Conservation (phyloP, 2,888 invertebrate genomes). For the Brenthis ino region DNA sequence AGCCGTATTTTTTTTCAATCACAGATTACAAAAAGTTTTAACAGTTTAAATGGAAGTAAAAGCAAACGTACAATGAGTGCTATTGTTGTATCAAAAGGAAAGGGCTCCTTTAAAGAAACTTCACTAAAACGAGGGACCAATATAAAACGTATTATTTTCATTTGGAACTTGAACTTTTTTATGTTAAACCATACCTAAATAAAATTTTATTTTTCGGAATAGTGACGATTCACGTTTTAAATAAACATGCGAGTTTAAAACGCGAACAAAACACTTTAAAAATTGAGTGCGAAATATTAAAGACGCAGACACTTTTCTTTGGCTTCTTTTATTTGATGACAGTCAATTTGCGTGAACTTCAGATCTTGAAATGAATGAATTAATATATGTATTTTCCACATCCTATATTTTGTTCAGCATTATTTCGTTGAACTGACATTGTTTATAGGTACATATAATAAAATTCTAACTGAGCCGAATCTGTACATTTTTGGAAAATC, state of each 20-base stretch:
- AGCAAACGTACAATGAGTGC: conserved; percentile 35
- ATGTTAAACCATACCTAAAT: conserved; percentile 5
- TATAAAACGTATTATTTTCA: conserved; percentile 22
- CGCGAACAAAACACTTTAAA: no score
- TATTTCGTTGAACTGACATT: conserved; percentile 10
- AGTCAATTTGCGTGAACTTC: background rate
- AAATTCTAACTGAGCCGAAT: no score
- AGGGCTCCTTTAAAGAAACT: conserved; percentile 38
- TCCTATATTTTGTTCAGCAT: conserved; percentile 9
- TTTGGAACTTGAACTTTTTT: background rate
- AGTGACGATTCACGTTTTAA: background rate
- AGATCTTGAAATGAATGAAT: background rate
- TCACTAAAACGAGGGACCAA: conserved; percentile 34
- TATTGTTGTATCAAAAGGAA: conserved; percentile 39
- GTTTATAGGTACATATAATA: no score
- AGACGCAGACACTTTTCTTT: no score
- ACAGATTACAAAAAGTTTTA: conserved; percentile 29
- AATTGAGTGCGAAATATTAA: no score
- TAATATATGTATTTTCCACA: background rate
- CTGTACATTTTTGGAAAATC: no score
- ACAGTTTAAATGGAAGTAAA: conserved; percentile 34
- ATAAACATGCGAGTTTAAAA: no score
- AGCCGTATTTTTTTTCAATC: conserved; percentile 9
- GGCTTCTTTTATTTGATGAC: no score
- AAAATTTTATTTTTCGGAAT: conserved; percentile 1